Evolutionary conservation across 2,888 invertebrate species (phyloP).

Genomic region (Dasypolia templi): DNA sequence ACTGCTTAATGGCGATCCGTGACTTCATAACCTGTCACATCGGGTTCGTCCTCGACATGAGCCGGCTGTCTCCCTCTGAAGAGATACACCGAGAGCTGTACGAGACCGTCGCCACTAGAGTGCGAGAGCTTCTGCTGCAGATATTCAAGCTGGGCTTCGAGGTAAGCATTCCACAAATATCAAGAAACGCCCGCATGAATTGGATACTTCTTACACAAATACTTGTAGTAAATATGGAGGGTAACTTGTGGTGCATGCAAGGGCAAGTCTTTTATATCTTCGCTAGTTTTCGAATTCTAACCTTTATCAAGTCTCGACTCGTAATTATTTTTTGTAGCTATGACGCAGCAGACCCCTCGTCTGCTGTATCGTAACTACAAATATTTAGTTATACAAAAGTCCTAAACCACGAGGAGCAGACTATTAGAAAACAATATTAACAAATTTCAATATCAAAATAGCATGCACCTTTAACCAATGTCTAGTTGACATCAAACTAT

Average conservation of each 20-base stretch:
- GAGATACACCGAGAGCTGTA: slow-evolving; percentile 70
- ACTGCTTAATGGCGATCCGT: slow-evolving; percentile 81
- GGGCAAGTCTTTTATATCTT: background rate
- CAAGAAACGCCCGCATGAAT: background rate
- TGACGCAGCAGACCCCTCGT: no score
- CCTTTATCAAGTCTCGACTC: background rate
- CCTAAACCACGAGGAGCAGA: no score
- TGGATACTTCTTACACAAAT: background rate
- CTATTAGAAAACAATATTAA: background rate
- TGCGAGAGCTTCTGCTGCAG: slow-evolving; percentile 92
- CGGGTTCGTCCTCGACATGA: slow-evolving; percentile 74
- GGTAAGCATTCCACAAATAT: slow-evolving; percentile 78
- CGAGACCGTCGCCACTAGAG: slow-evolving; percentile 77
- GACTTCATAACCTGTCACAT: slow-evolving; percentile 80
- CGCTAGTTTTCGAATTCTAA: background rate
- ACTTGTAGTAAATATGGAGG: background rate
- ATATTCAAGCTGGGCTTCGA: slow-evolving; percentile 98
- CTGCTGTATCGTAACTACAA: no score
- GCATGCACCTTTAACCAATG: background rate
- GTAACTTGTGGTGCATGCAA: background rate
- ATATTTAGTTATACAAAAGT: no score
- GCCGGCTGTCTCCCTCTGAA: slow-evolving; percentile 61
- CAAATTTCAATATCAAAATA: background rate
- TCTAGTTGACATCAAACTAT: no score
- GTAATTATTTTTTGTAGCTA: background rate